phyloP scores from a whole-genome alignment of 2,797 vertebrate genomes.

The Garrulus glandarius region DNA sequence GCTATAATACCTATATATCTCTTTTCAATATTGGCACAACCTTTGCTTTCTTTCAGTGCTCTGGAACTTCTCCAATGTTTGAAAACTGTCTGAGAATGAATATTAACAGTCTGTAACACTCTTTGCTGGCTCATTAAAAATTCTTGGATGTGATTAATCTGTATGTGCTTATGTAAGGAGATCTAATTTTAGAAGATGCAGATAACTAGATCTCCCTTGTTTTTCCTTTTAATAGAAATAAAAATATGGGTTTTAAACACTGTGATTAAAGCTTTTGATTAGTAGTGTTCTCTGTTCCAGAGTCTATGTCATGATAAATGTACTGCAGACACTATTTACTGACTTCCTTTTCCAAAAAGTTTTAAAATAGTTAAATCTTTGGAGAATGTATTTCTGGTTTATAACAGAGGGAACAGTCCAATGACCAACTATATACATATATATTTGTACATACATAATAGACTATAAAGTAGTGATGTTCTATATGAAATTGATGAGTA shows the following conservation, averaged over 20 bases:
- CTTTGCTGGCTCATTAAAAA: not conserved
- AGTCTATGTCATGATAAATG: not conserved
- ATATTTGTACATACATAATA: not conserved
- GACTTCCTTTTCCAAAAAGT: not conserved
- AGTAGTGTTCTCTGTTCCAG: not conserved
- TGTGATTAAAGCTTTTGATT: not conserved
- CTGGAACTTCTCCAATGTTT: not conserved
- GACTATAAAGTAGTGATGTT: not conserved
- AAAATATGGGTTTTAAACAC: not conserved
- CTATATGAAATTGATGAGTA: not conserved
- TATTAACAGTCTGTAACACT: not conserved
- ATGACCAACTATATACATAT: not conserved
- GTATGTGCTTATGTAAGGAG: slow-evolving; percentile 9
- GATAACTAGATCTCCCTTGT: not conserved
- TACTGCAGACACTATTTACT: not conserved
- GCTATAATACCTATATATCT: not conserved
- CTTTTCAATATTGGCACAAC: not conserved
- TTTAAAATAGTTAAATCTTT: not conserved
- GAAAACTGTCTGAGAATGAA: not conserved
- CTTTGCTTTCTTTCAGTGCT: not conserved
- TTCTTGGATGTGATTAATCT: slow-evolving; percentile 3
- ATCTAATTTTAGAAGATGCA: slow-evolving; percentile 12
- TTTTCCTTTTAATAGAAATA: slow-evolving; percentile 2
- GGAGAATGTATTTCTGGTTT: not conserved
- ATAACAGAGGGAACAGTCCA: not conserved